phyloP scores from a whole-genome alignment of 2,888 invertebrate species.

The Prosapia bicincta region DNA sequence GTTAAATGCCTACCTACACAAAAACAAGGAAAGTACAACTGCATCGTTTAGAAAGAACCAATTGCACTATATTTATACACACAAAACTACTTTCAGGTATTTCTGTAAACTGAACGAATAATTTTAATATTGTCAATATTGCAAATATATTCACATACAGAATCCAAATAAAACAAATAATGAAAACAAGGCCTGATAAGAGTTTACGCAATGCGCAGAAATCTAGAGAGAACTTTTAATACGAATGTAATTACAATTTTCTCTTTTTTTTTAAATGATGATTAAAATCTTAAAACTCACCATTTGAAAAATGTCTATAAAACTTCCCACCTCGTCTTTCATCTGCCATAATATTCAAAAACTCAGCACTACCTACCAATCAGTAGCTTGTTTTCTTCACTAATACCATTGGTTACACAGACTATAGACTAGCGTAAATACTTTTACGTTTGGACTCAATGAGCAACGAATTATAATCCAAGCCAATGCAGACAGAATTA shows the following conservation, averaged over 20 bases:
- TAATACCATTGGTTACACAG: background rate
- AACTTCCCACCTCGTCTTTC: slow-evolving; percentile 12
- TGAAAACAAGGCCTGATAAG: background rate
- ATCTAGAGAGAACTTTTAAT: background rate
- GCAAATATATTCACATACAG: background rate
- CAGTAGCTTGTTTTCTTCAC: background rate
- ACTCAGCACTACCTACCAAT: background rate
- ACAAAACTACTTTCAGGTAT: no score
- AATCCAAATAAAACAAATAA: background rate
- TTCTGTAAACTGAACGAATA: no score
- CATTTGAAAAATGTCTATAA: slow-evolving; percentile 10
- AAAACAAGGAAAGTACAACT: no score
- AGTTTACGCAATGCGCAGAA: background rate
- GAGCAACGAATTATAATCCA: no score
- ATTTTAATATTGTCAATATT: no score
- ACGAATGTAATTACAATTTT: background rate
- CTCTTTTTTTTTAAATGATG: background rate
- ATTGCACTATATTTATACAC: no score
- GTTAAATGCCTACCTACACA: no score
- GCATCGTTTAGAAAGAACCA: no score
- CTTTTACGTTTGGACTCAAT: no score
- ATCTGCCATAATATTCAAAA: slow-evolving; percentile 24
- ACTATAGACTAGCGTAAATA: no score
- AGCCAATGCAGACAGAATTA: no score
- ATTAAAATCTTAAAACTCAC: slow-evolving; percentile 1